Conservation (phyloP, 2,888 invertebrate genomes). For the Exephanes ischioxanthus region DNA sequence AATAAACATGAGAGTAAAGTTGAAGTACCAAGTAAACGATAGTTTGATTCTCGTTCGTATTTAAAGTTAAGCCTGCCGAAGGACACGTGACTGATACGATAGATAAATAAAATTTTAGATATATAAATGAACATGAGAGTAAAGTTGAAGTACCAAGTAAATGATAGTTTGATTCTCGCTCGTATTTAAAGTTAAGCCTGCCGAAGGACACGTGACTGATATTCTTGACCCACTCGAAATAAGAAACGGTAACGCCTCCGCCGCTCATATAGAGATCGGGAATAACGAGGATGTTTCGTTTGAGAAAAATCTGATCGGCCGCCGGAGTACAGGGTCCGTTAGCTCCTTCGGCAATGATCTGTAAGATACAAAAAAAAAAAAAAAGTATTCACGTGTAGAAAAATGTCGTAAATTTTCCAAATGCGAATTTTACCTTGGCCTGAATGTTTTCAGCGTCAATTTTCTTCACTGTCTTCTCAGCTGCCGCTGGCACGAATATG, state of each 20-base stretch:
- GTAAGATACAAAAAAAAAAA: constrained; percentile 36
- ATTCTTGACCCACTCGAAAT: constrained; percentile 96
- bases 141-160: constrained; percentile 85
- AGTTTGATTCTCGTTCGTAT: constrained; percentile 94
- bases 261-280: constrained; percentile 92
- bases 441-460: constrained; percentile 95
- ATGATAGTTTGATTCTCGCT: constrained; percentile 93
- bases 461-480: constrained; percentile 96
- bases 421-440: constrained; percentile 81
- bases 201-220: constrained; percentile 96
- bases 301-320: constrained; percentile 91
- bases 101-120: not conserved
- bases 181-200: constrained; percentile 94
- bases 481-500: constrained; percentile 98
- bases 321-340: constrained; percentile 96
- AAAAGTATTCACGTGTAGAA: not conserved
- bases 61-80: constrained; percentile 94
- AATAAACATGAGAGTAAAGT: not conserved
- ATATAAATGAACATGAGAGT: not conserved
- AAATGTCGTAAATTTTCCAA: not conserved
- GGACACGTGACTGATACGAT: constrained; percentile 86
- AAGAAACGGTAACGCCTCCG: constrained; percentile 96
- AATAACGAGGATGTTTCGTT: constrained; percentile 91
- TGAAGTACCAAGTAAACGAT: constrained; percentile 87
- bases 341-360: constrained; percentile 95